Conservation (phyloP, 2,113 vertebrate genomes). For the Beaufortia kweichowensis region DNA sequence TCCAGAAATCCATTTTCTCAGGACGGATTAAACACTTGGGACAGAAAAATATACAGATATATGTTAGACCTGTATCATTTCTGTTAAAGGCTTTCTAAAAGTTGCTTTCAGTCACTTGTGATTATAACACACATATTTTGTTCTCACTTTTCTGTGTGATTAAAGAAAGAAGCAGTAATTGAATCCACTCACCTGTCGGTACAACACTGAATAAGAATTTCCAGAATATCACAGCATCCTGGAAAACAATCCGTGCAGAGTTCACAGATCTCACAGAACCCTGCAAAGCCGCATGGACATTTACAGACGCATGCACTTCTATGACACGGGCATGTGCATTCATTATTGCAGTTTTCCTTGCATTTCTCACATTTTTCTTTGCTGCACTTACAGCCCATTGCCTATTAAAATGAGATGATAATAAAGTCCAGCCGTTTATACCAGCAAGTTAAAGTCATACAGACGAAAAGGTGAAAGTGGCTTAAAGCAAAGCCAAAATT, state of each 20-base stretch:
- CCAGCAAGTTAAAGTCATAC: neutral
- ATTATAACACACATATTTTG: too few species aligned
- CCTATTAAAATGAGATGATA: neutral
- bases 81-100: too few species aligned
- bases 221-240: slow-evolving; percentile 12
- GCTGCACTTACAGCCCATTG: slow-evolving; percentile 15
- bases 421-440: too few species aligned
- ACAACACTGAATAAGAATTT: neutral
- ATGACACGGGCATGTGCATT: slow-evolving; percentile 7
- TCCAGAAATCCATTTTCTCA: neutral
- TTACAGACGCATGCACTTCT: neutral
- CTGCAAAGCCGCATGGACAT: neutral
- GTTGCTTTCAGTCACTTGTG: too few species aligned
- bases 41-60: neutral
- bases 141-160: too few species aligned
- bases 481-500: neutral
- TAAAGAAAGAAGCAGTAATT: neutral
- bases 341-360: neutral
- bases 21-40: neutral
- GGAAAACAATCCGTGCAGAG: neutral
- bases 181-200: neutral
- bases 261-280: neutral
- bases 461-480: too few species aligned
- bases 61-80: too few species aligned
- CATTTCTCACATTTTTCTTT: slow-evolving; percentile 6